phyloP scores from a whole-genome alignment of 2,797 vertebrate species.

The Capromys pilorides region DNA sequence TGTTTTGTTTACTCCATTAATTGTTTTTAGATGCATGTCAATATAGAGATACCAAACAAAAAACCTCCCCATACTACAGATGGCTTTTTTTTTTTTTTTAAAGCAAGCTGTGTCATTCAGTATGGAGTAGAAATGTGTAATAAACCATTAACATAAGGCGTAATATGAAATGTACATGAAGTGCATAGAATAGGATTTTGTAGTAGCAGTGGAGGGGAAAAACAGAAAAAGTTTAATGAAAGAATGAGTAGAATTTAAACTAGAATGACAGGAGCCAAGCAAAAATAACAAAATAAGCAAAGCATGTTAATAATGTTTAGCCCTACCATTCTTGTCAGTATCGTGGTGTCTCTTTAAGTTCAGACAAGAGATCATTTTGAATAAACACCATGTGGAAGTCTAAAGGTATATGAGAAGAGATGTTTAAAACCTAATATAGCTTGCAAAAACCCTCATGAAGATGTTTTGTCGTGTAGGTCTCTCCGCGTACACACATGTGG shows the following conservation, averaged over 20 bases:
- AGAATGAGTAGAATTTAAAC: not conserved
- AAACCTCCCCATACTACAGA: not conserved
- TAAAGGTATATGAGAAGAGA: not conserved
- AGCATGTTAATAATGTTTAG: not conserved
- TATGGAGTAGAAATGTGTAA: conserved; percentile 5
- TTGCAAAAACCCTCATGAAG: not conserved
- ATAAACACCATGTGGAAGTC: not conserved
- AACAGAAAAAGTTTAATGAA: not conserved
- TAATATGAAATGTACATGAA: not conserved
- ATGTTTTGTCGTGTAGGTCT: conserved; percentile 83
- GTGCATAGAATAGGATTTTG: conserved; percentile 2
- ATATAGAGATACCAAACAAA: not conserved
- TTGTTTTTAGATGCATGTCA: not conserved
- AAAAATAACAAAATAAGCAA: conserved; percentile 16
- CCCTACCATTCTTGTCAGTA: no score
- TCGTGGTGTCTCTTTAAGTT: not conserved
- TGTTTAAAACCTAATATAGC: not conserved
- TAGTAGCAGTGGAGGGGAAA: not conserved
- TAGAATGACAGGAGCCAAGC: not conserved
- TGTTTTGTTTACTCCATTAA: not conserved
- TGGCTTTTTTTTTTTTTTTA: not conserved
- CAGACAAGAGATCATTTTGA: not conserved
- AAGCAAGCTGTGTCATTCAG: not conserved
- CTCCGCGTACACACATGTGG: conserved; percentile 95
- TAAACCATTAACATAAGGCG: conserved; percentile 29